phyloP scores from a whole-genome alignment of 2,888 invertebrate genomes.

The Sclerodermus sp. region DNA sequence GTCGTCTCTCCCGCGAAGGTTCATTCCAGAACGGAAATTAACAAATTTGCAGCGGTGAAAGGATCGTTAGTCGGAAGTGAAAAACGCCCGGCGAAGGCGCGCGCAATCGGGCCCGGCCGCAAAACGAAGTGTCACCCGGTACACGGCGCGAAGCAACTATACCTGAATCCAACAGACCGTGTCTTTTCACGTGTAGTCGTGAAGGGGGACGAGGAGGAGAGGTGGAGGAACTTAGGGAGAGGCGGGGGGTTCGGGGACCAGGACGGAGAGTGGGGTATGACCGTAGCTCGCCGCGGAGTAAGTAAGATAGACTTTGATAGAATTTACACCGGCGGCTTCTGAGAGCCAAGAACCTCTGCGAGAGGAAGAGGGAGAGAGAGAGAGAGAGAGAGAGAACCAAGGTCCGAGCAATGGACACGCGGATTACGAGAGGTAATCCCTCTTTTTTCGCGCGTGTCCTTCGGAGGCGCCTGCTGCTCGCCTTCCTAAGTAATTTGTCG shows the following conservation, averaged over 20 bases:
- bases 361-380: neutral
- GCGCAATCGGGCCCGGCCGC: too few relatives aligned
- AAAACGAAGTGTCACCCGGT: conserved; percentile 44
- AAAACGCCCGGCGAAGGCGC: too few relatives aligned
- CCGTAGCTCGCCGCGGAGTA: too few relatives aligned
- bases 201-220: too few relatives aligned
- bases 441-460: conserved; percentile 12
- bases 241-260: too few relatives aligned
- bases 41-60: too few relatives aligned
- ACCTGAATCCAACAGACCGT: conserved; percentile 46
- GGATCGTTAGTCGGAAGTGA: too few relatives aligned
- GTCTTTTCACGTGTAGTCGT: conserved; percentile 49
- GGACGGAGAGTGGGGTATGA: conserved; percentile 33
- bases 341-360: conserved; percentile 24
- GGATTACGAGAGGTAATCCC: conserved; percentile 29
- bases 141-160: conserved; percentile 31
- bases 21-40: too few relatives aligned
- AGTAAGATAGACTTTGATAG: conserved; percentile 43
- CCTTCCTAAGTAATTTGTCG: conserved; percentile 10
- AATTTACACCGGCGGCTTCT: conserved; percentile 37
- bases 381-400: too few relatives aligned
- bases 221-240: too few relatives aligned
- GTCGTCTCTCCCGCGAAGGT: too few relatives aligned
- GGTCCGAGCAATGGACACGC: conserved; percentile 19
- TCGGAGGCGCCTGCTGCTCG: neutral